Percentiles rank a stretch among this genome's conserved stretches.
phyloP scores from a whole-genome alignment of 2,113 vertebrate species.

The Hydropotes inermis region DNA sequence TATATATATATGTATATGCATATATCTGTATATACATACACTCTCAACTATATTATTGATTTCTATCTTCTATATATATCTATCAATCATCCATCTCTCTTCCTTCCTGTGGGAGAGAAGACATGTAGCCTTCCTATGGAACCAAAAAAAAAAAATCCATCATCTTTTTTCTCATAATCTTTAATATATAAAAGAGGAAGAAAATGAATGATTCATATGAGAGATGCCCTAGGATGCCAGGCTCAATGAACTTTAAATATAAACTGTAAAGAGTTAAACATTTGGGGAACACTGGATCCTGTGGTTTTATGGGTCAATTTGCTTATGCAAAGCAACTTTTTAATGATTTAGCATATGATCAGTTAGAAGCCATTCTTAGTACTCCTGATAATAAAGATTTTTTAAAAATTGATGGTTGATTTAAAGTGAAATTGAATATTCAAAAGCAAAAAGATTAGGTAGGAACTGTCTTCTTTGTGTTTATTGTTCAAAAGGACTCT shows the following conservation, averaged over 20 bases:
- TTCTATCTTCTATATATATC: neutral
- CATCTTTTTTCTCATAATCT: neutral
- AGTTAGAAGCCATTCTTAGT: neutral
- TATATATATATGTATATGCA: neutral
- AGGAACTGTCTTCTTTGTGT: neutral
- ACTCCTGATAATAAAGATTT: neutral
- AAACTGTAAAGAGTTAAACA: neutral
- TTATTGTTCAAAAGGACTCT: neutral
- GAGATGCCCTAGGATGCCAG: neutral
- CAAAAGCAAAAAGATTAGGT: neutral
- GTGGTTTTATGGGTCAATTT: neutral
- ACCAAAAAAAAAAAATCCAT: neutral
- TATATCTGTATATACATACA: neutral
- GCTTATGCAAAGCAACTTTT: neutral
- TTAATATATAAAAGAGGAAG: neutral
- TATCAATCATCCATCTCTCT: neutral
- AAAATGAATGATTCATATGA: neutral
- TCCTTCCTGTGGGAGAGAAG: neutral
- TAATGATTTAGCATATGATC: neutral
- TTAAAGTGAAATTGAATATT: neutral
- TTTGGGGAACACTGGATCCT: neutral
- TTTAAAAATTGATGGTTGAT: neutral
- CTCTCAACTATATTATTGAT: neutral
- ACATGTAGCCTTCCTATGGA: neutral
- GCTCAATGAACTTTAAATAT: neutral